Base-by-base conservation (phyloP, 1,140 invertebrate genomes). In the Neuroterus valhalla region DNA sequence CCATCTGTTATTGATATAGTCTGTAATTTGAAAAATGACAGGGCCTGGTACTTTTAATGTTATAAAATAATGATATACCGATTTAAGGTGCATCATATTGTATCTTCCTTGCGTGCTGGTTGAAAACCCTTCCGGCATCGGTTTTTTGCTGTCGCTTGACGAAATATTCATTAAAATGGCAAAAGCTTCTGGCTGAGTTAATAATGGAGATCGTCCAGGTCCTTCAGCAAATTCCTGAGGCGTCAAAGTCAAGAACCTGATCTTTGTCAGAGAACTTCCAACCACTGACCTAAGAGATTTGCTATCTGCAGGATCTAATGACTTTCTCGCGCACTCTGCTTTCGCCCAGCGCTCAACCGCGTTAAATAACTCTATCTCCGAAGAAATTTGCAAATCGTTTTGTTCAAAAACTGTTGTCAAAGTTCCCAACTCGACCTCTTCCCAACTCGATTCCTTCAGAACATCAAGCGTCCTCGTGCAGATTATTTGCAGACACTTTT, bases 161-260 rank as follows among this genome's bases (percentile, higher is more conserved):
- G 94, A 93, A 72, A 96, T 95, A 85, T 96, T 96, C 92, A 96
- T 95, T 0, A 96, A 89, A 62, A 97, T 93, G 1, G 94, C 92
- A 79, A 96, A 93, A n/a, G 94, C 93, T 85, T 97, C 95, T 14
- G 94, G 91, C 85, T 94, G 92, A 0, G 92, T 92, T 12, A 97
- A 90, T 2, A 96, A 86, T 38, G 91, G 90, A 1, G 95, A 95
- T 19, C 92, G 90, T 0, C 94, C 95, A 3, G 95, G 94, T 0
- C 94, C 94, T 79, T 94, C 93, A 1, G 95, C 95, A 87, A 96
- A 96, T 89, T 96, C 93, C 81, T 95, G 92, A 1, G 95, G 93
- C 0, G 92, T 93, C 77, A 97, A 87, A 0, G 94, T 95, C 0
- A 96, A 90, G 87, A 96, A 96, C 23, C 94, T 90, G 66, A 95